These are phyloP conservation scores for Drosophila pallidifrons DNA, from an alignment of 1,140 invertebrate genomes.

Conservation along the genomic window DNA sequence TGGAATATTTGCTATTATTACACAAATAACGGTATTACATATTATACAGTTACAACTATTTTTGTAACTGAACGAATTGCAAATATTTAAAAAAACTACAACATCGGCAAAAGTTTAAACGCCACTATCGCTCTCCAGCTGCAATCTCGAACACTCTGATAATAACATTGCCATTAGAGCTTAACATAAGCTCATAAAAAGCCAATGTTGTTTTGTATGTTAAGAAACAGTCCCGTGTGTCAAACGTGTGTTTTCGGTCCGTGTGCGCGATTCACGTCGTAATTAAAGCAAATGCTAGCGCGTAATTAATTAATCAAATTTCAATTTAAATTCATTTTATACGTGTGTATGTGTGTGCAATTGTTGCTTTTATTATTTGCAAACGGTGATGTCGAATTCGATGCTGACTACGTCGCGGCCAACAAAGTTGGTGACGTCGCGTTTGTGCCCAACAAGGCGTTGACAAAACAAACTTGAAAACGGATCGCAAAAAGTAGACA, in stretches of 20 bases:
- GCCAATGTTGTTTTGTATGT: slow-evolving; percentile 6
- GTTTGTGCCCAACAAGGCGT: slow-evolving; percentile 43
- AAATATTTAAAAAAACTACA: background rate
- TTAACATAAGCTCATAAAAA: background rate
- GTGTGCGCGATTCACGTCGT: slow-evolving; percentile 51
- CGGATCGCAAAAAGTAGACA: slow-evolving; percentile 50
- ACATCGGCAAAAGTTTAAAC: background rate
- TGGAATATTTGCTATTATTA: too few species aligned
- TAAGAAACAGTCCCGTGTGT: slow-evolving; percentile 35
- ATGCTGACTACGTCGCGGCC: slow-evolving; percentile 30
- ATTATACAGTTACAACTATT: too few species aligned
- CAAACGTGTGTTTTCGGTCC: slow-evolving; percentile 40
- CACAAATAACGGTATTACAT: too few species aligned
- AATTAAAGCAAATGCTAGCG: slow-evolving; percentile 47
- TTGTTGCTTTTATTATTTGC: slow-evolving; percentile 7
- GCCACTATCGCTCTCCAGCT: background rate
- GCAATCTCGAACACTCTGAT: background rate
- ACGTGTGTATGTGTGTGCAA: slow-evolving; percentile 1
- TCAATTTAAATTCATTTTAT: slow-evolving; percentile 21
- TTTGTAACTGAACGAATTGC: too few species aligned
- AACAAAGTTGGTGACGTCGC: slow-evolving; percentile 46
- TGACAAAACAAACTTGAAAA: slow-evolving; percentile 65
- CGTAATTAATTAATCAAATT: slow-evolving; percentile 50
- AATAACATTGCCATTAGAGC: slow-evolving; percentile 19
- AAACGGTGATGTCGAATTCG: slow-evolving; percentile 23